A percentile compares a stretch with the other conserved stretches of the same genome.
These are phyloP conservation scores for Phodopus roborovskii DNA, from an alignment of 2,113 vertebrate genomes.

Conservation along the genomic window DNA sequence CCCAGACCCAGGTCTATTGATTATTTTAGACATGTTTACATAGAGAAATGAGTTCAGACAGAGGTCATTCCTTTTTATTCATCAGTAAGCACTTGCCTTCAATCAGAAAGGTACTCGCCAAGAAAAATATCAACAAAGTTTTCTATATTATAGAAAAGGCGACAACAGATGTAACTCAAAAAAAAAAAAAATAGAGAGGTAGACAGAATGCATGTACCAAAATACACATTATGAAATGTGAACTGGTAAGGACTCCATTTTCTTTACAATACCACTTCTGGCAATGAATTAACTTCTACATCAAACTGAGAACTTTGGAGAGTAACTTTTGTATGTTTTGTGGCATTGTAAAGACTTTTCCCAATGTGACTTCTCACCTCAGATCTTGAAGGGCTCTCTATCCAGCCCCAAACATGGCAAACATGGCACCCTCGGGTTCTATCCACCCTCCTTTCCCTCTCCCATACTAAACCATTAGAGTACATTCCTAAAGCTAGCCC, in stretches of 20 bases:
- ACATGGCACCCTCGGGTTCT: not conserved
- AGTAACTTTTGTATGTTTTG: constrained; percentile 96
- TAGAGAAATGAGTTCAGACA: constrained; percentile 94
- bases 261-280: constrained; percentile 90
- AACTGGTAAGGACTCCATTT: constrained; percentile 93
- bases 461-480: not conserved
- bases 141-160: constrained; percentile 89
- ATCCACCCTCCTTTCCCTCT: not conserved
- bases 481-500: not conserved
- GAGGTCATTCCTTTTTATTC: constrained; percentile 95
- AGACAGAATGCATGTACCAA: constrained; percentile 95
- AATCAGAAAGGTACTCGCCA: constrained; percentile 93
- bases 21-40: constrained; percentile 93
- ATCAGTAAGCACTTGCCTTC: constrained; percentile 94
- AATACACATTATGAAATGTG: constrained; percentile 97
- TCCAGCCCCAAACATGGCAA: not conserved
- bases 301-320: constrained; percentile 91
- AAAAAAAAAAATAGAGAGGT: constrained; percentile 89
- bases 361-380: constrained; percentile 97
- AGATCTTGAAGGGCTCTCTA: constrained; percentile 84
- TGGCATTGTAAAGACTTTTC: constrained; percentile 95
- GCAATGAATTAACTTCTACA: constrained; percentile 86
- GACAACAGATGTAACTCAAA: constrained; percentile 93
- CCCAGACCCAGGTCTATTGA: constrained; percentile 78
- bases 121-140: constrained; percentile 93